Evolutionary conservation across 64 coral and sea anemone species (phyloP), one percentile per base, ranked within the genome.

Genomic region (Hydrozoanthus tunicans): DNA sequence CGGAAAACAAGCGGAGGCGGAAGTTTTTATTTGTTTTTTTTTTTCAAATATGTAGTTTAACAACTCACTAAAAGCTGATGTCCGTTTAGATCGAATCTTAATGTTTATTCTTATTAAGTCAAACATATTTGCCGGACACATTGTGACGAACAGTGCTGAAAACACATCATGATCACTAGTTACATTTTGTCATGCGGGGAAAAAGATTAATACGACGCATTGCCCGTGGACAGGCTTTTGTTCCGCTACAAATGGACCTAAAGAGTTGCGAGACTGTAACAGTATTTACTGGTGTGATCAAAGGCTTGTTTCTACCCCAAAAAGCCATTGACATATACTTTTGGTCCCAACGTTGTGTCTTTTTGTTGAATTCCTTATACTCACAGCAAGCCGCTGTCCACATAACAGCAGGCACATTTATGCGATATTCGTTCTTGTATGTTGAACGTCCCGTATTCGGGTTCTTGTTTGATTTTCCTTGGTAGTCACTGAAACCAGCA

Each of bases 351-450:
- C 14, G 12, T 32, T 56, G 52, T 9, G 52, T 77, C 17, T 1
- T 13, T 4, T 32, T 6, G 43, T 77, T 15, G 0, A 17, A 15
- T 53, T 77, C 51, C 26, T 77, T 51, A 53, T 6, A 77, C 14
- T 77, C 75, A 54, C 75, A 77, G 52, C 75, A 77, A 6, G 75
- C 75, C 10, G 75, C 75, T 77, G 75, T 55, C 75, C 75, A 77
- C 51, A 56, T 77, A 14, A 77, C 75, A 55, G 75, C 75, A 77
- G 75, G 75, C 51, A 77, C 52, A 53, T 77, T 77, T 53, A 56
- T 77, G 52, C 75, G 75, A 56, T 77, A 77, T 6, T 77, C 51
- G 75, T 14, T 14, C 43, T 77, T 77, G 75, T 56, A 77, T 1
- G 64, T 43, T 20, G 20, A 20, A 20, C 20, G 20, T 20, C 20